Percentiles rank a stretch among this genome's conserved stretches.
phyloP scores from a whole-genome alignment of 2,113 vertebrate genomes.

The Etheostoma cragini region DNA sequence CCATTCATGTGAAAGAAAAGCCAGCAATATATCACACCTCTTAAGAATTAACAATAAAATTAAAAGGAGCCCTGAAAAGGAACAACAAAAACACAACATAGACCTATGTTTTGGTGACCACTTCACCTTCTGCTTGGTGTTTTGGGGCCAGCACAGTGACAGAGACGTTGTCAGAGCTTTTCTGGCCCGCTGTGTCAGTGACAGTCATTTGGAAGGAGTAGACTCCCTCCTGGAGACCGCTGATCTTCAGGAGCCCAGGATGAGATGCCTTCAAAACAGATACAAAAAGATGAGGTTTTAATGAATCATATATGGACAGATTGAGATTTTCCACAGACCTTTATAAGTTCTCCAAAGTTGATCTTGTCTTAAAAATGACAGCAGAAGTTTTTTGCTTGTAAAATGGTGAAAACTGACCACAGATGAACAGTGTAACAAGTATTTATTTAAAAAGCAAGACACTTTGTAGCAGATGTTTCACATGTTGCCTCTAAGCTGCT shows the following conservation, averaged over 20 bases:
- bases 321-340: neutral
- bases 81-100: neutral
- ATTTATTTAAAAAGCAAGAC: neutral
- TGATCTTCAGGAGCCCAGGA: slow-evolving; percentile 91
- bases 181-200: slow-evolving; percentile 89
- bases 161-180: slow-evolving; percentile 91
- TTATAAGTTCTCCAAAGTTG: neutral
- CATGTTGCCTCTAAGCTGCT: neutral
- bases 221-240: slow-evolving; percentile 87
- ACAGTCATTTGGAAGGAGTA: slow-evolving; percentile 93
- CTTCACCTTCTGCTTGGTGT: slow-evolving; percentile 86
- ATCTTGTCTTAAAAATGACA: neutral
- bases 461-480: neutral
- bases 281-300: neutral
- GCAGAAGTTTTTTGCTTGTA: too few species aligned
- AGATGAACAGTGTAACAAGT: neutral
- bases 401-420: neutral
- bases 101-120: neutral
- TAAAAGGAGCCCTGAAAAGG: neutral
- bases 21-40: neutral
- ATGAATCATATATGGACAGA: neutral
- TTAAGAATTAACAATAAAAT: neutral
- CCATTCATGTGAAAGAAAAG: neutral
- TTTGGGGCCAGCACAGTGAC: slow-evolving; percentile 88
- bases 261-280: slow-evolving; percentile 88